These are phyloP conservation scores for Tetramorium simillimum DNA, from an alignment of 1,140 invertebrate species.

Conservation along the genomic window DNA sequence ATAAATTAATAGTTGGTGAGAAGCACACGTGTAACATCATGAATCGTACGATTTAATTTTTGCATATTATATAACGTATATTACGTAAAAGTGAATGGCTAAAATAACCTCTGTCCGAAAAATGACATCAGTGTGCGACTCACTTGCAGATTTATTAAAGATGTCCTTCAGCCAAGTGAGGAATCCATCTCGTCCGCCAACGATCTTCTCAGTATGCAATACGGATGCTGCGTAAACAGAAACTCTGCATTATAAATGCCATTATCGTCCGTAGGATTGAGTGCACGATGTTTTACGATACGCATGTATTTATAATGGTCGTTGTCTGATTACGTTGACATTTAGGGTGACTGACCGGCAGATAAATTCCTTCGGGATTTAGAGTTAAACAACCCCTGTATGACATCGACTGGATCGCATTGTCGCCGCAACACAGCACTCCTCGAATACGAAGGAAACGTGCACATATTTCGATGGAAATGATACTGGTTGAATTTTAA, in stretches of 20 bases:
- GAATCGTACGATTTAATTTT: background rate
- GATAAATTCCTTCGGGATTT: constrained; percentile 56
- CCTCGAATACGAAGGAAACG: background rate
- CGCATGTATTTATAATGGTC: background rate
- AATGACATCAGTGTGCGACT: background rate
- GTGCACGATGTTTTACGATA: background rate
- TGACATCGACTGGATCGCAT: background rate
- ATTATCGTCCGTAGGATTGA: background rate
- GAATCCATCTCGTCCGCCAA: constrained; percentile 20
- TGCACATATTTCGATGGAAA: background rate
- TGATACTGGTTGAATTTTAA: constrained; percentile 63
- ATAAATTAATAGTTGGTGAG: background rate
- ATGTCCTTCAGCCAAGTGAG: constrained; percentile 61
- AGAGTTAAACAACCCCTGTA: constrained; percentile 22
- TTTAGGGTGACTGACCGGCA: constrained; percentile 50
- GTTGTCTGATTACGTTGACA: background rate
- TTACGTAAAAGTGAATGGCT: background rate
- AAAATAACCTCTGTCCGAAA: constrained; percentile 10
- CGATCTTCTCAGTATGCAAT: background rate
- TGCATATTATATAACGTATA: background rate
- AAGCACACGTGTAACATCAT: background rate
- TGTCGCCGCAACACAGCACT: constrained; percentile 58
- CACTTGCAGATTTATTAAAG: constrained; percentile 30
- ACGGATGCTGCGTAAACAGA: constrained; percentile 41
- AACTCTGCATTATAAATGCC: constrained; percentile 5